Base-by-base conservation (phyloP, 1,140 invertebrate genomes). In the Saccostrea echinata region DNA sequence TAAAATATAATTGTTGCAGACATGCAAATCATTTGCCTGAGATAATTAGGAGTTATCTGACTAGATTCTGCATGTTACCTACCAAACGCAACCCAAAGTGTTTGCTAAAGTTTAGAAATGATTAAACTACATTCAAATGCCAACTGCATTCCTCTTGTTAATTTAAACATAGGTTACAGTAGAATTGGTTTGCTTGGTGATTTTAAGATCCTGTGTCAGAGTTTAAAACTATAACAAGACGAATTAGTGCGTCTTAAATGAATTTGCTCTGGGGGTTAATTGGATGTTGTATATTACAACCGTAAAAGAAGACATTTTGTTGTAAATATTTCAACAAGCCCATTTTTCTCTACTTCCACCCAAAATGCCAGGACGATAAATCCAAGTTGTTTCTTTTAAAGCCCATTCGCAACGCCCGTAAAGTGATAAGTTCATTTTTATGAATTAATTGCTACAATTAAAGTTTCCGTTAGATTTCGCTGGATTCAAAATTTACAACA, bases 361-460 rank as follows among this genome's bases (percentile, higher is more conserved):
- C 27, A n/a, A 76, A 71, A 76, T 76, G 68, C 68, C 68, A 76
- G 27, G 68, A 33, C 27, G 12, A 76, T 76, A 76, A 76, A 76
- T 76, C 68, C 68, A 24, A 30, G 24, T 76, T 76, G 24, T 27
- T 76, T 76, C 68, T 76, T 76, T n/a, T 76, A 76, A 33, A 76
- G 21, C 68, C 27, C 68, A 76, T 33, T 30, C 68, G 68, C 33
- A 76, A 76, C 68, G 68, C 68, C 68, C 68, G 27, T 76, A 76
- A 76, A 76, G 68, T 76, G 68, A 76, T 76, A 76, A 76, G 68
- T 76, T 76, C 68, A 76, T 76, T 76, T 76, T 76, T 30, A 76
- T 76, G 68, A 76, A 76, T 76, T 76, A 76, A 76, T 76, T 76
- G 68, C 68, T 76, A 76, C 68, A 76, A 76, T 76, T 33, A 76